A percentile compares a stretch with the other conserved stretches of the same genome.
phyloP scores from a whole-genome alignment of 2,113 vertebrate genomes.

The Scatophagus argus region DNA sequence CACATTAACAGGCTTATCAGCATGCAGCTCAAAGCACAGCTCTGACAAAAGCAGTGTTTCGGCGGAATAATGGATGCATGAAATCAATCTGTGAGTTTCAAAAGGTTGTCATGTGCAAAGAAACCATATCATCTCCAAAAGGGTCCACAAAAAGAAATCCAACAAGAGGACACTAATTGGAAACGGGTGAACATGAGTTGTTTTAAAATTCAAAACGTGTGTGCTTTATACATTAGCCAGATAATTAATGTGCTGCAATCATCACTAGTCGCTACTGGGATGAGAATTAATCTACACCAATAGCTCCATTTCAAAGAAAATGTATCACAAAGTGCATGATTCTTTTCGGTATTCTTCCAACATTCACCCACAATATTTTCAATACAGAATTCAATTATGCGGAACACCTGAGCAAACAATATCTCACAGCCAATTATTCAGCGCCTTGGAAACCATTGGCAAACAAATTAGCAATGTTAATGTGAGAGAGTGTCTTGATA shows the following conservation, averaged over 20 bases:
- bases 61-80: conserved; percentile 72
- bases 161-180: conserved; percentile 72
- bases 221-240: conserved; percentile 65
- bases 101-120: conserved; percentile 76
- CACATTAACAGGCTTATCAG: conserved; percentile 73
- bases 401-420: conserved; percentile 88
- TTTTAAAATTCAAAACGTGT: conserved; percentile 73
- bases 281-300: conserved; percentile 75
- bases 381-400: conserved; percentile 84
- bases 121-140: conserved; percentile 60
- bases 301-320: conserved; percentile 73
- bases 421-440: conserved; percentile 83
- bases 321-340: conserved; percentile 66
- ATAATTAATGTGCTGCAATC: conserved; percentile 74
- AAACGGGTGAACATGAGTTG: conserved; percentile 70
- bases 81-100: conserved; percentile 79
- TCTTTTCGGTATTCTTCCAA: conserved; percentile 73
- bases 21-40: conserved; percentile 58
- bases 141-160: conserved; percentile 53
- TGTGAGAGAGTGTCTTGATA: conserved; percentile 81
- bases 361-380: conserved; percentile 78
- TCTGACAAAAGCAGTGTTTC: conserved; percentile 70
- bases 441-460: conserved; percentile 79
- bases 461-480: conserved; percentile 86
- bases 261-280: conserved; percentile 60